A percentile compares a stretch with the other conserved stretches of the same genome.
Evolutionary conservation across 2,888 invertebrate species (phyloP).

Genomic region (Ophraella communa): DNA sequence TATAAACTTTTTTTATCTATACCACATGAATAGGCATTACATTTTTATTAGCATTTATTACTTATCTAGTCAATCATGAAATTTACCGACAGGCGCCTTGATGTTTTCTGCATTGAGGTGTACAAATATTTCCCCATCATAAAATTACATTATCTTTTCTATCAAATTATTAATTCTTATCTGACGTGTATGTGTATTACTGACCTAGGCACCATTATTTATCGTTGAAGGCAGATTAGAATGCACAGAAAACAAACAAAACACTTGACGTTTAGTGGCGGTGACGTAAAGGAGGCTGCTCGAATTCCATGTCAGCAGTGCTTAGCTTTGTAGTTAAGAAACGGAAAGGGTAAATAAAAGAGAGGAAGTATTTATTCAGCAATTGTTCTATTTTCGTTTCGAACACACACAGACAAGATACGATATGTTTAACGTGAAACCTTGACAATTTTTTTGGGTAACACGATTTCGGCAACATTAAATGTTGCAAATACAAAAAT

Average conservation of each 20-base stretch:
- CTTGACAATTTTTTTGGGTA: too few species aligned
- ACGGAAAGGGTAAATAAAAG: not conserved
- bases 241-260: not conserved
- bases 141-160: not conserved
- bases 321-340: not conserved
- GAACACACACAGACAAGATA: too few species aligned
- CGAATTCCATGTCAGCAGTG: not conserved
- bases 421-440: too few species aligned
- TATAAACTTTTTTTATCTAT: too few species aligned
- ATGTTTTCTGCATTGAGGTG: not conserved
- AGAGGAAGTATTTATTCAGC: too few species aligned
- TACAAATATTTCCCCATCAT: not conserved
- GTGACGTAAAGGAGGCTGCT: conserved; percentile 1
- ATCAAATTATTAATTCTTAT: not conserved
- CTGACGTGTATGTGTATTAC: not conserved
- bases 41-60: too few species aligned
- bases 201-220: conserved; percentile 6
- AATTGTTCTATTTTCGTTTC: not conserved
- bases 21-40: too few species aligned
- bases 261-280: not conserved
- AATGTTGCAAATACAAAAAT: too few species aligned
- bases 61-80: not conserved
- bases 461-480: too few species aligned
- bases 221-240: not conserved
- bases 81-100: not conserved